Evolutionary conservation across 2,888 invertebrate genomes (phyloP), one percentile per base, ranked within the genome.

Genomic region (Drosophila anomelani): DNA sequence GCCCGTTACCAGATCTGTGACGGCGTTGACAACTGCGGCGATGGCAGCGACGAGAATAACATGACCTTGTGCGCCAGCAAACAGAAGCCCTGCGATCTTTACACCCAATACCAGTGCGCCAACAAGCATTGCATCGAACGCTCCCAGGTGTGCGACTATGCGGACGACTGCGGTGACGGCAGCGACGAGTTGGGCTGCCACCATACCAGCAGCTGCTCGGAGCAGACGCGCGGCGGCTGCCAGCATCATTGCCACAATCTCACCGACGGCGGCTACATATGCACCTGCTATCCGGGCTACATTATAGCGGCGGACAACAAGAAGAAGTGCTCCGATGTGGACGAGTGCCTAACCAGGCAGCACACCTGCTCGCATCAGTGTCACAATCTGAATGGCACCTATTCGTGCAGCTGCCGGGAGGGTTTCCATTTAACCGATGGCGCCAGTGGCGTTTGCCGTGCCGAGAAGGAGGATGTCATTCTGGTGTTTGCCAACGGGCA

Each of bases 311-410:
- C 94, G 44, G 95, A 94, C 5, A 97, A 97, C 92, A 95, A 95
- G 74, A 98, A 98, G 93, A 94, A 95, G 75, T 98, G 98, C 91
- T 93, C 95, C 76, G 99, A 99, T 92, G 94, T 98, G 17, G 96
- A 99, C 92, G 99, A 99, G 93, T 99, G 99, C 90, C 93, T 94
- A 0, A 94, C 95, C 23, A 96, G 97, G 64, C 94, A 94, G 29
- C 97, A 97, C 92, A 96, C 96, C 75, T 99, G 99, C 93, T 97
- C 98, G 2, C 99, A 99, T 90, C 93, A 96, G 41, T 99, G 99
- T 90, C 94, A 94, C 61, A 99, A 99, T 92, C 92, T 97, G 55
- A 98, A 99, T 90, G 99, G 99, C 34, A 95, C 96, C 0, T 97
- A 95, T 89, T 95, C 95, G 62, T 99, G 99, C 91, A 94, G 95